Base-by-base conservation (phyloP, 1,140 invertebrate genomes). In the Gonatopus flavifemur region DNA sequence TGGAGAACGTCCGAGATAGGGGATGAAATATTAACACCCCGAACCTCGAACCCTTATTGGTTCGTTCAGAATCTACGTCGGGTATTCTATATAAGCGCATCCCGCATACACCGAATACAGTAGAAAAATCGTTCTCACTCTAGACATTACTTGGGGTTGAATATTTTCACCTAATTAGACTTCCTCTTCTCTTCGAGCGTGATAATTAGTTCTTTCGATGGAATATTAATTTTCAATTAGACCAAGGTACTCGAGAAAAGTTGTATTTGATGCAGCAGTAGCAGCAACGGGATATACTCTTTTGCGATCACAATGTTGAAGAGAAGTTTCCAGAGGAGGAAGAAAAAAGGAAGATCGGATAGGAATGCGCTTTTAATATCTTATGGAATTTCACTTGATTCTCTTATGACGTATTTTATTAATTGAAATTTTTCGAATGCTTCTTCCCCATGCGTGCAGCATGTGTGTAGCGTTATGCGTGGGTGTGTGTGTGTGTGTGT, bases 11-110 rank as follows among this genome's bases (percentile, higher is more conserved):
- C 31, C 52, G 54, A 62, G 64, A 64, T 59, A 64, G 58, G 58
- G 59, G 57, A 60, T 67, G 62, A 72, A 72, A 70, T 72, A 72
- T 72, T 66, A 70, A 72, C 65, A 65, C 62, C 44, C 44, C 49
- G 50, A 41, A n/a, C n/a, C n/a, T n/a, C n/a, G n/a, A n/a, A n/a
- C n/a, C 57, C 49, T 44, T 52, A 40, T 57, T 49, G 41, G 43
- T 52, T 45, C 41, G 46, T 46, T 52, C 46, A 55, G 64, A 60
- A 59, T 62, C 64, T n/a, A n/a, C n/a, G n/a, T n/a, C n/a, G n/a
- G n/a, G n/a, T n/a, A n/a, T n/a, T n/a, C n/a, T n/a, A n/a, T n/a
- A n/a, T n/a, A n/a, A n/a, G n/a, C n/a, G n/a, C n/a, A n/a, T n/a
- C n/a, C n/a, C n/a, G n/a, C n/a, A n/a, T n/a, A n/a, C n/a, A n/a